Percentiles rank a stretch among this genome's conserved stretches.
phyloP scores from a whole-genome alignment of 2,888 invertebrate genomes.

The Mythimna impura region DNA sequence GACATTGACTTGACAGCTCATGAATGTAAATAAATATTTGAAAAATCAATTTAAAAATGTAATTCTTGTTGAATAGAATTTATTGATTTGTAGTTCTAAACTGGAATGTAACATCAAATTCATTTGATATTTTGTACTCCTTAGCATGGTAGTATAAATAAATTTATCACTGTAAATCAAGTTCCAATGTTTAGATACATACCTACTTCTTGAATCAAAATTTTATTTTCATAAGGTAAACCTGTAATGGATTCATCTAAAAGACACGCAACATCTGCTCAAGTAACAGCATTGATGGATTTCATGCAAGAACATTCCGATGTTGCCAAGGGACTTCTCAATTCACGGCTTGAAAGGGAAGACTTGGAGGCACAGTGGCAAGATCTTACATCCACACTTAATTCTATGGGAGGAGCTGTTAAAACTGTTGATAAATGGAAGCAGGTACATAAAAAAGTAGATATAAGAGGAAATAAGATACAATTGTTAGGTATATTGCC shows the following conservation, averaged over 20 bases:
- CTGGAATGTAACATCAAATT: neutral
- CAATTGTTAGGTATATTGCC: neutral
- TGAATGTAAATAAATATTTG: neutral
- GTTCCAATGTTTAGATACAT: neutral
- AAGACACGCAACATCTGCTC: constrained; percentile 67
- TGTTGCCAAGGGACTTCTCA: constrained; percentile 63
- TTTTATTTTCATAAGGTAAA: constrained; percentile 17
- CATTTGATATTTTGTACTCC: neutral
- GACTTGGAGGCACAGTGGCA: constrained; percentile 68
- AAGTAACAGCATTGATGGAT: constrained; percentile 69
- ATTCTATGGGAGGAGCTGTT: constrained; percentile 65
- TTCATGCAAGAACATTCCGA: constrained; percentile 70
- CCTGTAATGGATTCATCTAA: constrained; percentile 65
- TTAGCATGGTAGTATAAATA: constrained; percentile 19
- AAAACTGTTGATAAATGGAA: constrained; percentile 73
- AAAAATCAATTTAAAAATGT: neutral
- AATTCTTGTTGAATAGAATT: neutral
- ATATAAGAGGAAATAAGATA: neutral
- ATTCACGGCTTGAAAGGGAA: constrained; percentile 65
- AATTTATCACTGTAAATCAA: neutral
- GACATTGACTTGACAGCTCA: neutral
- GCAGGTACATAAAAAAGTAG: constrained; percentile 57
- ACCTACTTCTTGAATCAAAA: constrained; percentile 1
- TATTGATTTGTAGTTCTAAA: neutral
- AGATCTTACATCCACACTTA: constrained; percentile 63